phyloP scores from a whole-genome alignment of 2,113 vertebrate genomes.

The Limanda limanda region DNA sequence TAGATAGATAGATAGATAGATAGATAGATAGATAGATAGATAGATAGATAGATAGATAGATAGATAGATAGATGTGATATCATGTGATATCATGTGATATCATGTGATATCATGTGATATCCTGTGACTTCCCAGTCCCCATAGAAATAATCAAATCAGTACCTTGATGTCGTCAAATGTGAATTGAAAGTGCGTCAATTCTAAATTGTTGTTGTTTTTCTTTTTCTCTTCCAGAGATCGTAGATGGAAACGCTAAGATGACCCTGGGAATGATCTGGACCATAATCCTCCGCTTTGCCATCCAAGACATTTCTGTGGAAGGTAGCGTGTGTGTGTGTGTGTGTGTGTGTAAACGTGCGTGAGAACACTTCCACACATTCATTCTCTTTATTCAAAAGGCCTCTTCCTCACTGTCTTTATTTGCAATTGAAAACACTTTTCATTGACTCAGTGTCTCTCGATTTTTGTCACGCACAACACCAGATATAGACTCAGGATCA shows the following conservation, averaged over 20 bases:
- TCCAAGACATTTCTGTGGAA: conserved; percentile 99
- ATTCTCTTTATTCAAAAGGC: conserved; percentile 26
- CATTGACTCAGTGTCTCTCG: conserved; percentile 19
- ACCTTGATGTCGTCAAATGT: neutral
- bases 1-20: too few species aligned
- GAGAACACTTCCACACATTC: conserved; percentile 17
- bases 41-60: too few species aligned
- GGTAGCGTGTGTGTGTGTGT: conserved; percentile 75
- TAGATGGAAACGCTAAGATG: conserved; percentile 99
- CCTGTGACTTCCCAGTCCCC: too few species aligned
- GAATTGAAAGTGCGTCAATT: neutral
- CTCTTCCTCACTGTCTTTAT: conserved; percentile 39
- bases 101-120: too few species aligned
- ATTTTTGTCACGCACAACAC: conserved; percentile 13
- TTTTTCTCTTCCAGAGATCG: conserved; percentile 87
- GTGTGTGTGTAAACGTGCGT: conserved; percentile 20
- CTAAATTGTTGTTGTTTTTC: conserved; percentile 4
- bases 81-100: too few species aligned
- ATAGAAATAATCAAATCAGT: too few species aligned
- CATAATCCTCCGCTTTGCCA: conserved; percentile 99
- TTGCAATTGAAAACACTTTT: conserved; percentile 55
- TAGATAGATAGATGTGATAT: too few species aligned
- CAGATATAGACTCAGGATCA: neutral
- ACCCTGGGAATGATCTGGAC: conserved; percentile 99
- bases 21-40: too few species aligned